Conservation (phyloP, 2,888 invertebrate species). For the Ectobius pallidus region DNA sequence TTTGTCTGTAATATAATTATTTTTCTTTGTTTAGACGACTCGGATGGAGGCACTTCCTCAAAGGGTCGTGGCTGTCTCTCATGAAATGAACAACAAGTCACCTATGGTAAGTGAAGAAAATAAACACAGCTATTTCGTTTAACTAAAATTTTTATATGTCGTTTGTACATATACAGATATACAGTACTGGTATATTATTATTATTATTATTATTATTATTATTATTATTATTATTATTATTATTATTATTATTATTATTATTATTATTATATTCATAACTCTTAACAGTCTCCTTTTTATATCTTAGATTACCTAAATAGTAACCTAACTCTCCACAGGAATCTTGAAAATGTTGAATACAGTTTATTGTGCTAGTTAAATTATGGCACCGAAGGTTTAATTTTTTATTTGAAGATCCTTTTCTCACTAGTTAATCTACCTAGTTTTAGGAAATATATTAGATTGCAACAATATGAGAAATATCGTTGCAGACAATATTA, state of each 20-base stretch:
- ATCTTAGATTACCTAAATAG: background rate
- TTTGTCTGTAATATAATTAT: too few relatives aligned
- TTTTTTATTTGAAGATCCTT: too few relatives aligned
- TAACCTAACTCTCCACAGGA: background rate
- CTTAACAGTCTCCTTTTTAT: background rate
- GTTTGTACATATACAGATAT: background rate
- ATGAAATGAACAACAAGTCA: constrained; percentile 60
- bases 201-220: background rate
- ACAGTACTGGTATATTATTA: background rate
- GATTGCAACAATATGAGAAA: too few relatives aligned
- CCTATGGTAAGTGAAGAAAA: background rate
- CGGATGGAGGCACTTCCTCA: constrained; percentile 46
- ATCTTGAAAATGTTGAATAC: background rate
- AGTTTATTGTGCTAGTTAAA: too few relatives aligned
- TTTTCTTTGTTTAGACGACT: background rate
- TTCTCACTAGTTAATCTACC: too few relatives aligned
- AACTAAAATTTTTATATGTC: background rate
- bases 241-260: background rate
- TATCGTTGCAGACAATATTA: too few relatives aligned
- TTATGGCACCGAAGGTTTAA: too few relatives aligned
- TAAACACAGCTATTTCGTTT: background rate
- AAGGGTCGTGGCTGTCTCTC: constrained; percentile 71
- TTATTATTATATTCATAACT: background rate
- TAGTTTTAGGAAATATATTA: too few relatives aligned
- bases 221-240: background rate